A percentile compares a stretch with the other conserved stretches of the same genome.
Conservation (phyloP, 2,797 vertebrate species). For the Acomys russatus region DNA sequence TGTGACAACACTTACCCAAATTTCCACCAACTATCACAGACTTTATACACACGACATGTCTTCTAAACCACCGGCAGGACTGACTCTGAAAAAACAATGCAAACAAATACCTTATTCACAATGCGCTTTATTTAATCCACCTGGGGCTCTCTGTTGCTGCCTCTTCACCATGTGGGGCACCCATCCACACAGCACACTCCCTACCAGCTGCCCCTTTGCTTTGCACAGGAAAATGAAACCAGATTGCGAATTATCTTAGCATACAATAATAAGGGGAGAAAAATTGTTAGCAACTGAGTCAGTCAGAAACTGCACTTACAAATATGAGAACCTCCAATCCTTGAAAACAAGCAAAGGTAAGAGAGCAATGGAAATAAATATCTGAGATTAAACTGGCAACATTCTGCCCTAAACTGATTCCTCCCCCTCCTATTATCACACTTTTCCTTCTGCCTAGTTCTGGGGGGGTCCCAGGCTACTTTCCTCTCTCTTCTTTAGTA, state of each 20-base stretch:
- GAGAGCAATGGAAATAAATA: slow-evolving; percentile 39
- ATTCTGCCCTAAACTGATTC: background rate
- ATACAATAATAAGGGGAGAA: background rate
- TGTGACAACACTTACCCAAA: slow-evolving; percentile 88
- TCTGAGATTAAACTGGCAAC: background rate
- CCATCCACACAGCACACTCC: background rate
- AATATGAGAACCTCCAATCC: slow-evolving; percentile 17
- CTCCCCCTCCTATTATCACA: background rate
- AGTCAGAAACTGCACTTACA: slow-evolving; percentile 34
- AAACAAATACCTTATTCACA: background rate
- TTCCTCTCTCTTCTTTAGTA: background rate
- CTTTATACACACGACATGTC: slow-evolving; percentile 91
- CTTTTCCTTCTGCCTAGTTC: background rate
- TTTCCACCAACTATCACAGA: slow-evolving; percentile 86
- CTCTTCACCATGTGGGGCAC: background rate
- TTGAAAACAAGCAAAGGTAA: slow-evolving; percentile 1
- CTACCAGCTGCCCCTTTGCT: slow-evolving; percentile 54
- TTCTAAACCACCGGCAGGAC: slow-evolving; percentile 84
- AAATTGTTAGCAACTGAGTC: background rate
- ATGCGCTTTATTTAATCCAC: background rate
- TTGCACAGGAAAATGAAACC: slow-evolving; percentile 61
- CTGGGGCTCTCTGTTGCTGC: background rate
- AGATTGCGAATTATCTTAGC: slow-evolving; percentile 4
- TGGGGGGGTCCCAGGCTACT: background rate
- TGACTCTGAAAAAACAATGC: slow-evolving; percentile 85